A percentile compares a stretch with the other conserved stretches of the same genome.
phyloP scores from a whole-genome alignment of 2,797 vertebrate genomes.

The Artibeus lituratus region DNA sequence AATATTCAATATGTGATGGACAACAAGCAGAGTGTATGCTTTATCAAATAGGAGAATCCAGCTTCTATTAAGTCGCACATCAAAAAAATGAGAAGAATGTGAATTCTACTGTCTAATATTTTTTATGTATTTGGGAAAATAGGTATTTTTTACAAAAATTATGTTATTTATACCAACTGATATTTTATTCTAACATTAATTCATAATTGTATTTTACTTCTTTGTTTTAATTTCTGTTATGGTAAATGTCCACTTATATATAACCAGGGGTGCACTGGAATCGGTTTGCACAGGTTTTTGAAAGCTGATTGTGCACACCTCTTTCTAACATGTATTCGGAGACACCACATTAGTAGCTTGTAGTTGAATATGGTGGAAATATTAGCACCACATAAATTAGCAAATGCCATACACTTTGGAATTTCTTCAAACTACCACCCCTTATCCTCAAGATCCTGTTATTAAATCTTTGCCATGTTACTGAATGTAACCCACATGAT shows the following conservation, averaged over 20 bases:
- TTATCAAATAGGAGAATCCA: neutral
- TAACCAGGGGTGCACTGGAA: neutral
- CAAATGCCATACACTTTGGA: neutral
- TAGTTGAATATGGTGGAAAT: neutral
- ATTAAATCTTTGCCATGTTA: neutral
- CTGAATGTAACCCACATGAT: neutral
- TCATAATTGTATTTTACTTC: neutral
- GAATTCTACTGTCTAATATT: neutral
- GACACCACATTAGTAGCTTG: neutral
- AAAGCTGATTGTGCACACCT: neutral
- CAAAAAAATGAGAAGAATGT: neutral
- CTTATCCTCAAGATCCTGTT: accelerated
- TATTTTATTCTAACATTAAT: neutral
- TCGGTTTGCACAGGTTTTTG: neutral
- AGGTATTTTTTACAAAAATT: neutral
- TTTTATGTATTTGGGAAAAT: neutral
- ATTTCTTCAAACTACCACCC: neutral
- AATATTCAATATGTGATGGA: neutral
- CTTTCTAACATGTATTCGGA: neutral
- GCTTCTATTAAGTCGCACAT: neutral
- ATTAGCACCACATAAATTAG: neutral
- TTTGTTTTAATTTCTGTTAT: neutral
- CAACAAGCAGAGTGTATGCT: neutral
- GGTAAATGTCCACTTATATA: neutral
- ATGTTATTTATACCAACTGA: neutral